These are phyloP conservation scores for Brachionus rotundiformis DNA, from an alignment of 1,140 invertebrate genomes.

Conservation along the genomic window DNA sequence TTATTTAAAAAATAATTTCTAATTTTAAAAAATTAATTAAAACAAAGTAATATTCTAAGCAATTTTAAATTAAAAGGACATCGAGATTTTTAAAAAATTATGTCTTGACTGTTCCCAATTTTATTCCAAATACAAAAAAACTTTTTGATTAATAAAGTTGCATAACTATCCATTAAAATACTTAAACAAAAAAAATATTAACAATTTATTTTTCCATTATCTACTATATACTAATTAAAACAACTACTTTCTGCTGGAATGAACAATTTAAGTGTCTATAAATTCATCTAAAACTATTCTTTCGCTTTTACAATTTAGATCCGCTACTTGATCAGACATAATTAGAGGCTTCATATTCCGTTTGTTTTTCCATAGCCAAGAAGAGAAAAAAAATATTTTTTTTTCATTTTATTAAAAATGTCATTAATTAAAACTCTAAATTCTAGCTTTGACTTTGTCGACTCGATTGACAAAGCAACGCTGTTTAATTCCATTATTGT, in stretches of 20 bases:
- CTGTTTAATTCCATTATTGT: conserved; percentile 27
- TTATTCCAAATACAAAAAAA: neutral
- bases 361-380: neutral
- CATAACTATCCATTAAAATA: conserved; percentile 8
- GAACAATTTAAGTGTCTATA: neutral
- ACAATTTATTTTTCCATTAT: neutral
- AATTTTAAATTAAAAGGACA: too few species aligned
- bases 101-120: neutral
- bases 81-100: too few species aligned
- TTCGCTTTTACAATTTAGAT: neutral
- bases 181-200: neutral
- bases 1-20: too few species aligned
- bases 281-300: neutral
- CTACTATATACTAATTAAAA: neutral
- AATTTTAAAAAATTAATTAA: too few species aligned
- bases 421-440: conserved; percentile 19
- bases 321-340: neutral
- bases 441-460: conserved; percentile 47
- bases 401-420: conserved; percentile 4
- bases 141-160: neutral
- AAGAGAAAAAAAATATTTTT: conserved; percentile 4
- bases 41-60: too few species aligned
- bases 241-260: neutral
- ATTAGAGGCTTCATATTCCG: neutral
- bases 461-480: conserved; percentile 14